These are phyloP conservation scores for Tridacna gigas DNA, from an alignment of 2,888 invertebrate genomes.

Conservation along the genomic window DNA sequence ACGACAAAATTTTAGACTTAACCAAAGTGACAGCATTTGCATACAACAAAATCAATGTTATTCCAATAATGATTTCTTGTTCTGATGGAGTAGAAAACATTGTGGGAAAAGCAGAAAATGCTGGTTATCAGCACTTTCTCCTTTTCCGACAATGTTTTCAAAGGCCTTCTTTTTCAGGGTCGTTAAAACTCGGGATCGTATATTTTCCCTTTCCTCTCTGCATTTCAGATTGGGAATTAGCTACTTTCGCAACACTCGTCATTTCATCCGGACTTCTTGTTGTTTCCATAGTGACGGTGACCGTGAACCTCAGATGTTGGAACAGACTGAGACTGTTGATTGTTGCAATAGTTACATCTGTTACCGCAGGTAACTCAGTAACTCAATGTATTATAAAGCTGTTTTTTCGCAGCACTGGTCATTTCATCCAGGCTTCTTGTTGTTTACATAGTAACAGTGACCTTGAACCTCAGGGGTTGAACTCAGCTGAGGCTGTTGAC, in stretches of 20 bases:
- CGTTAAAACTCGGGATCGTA: too few species aligned
- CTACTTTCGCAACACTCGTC: constrained; percentile 19
- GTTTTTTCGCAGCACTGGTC: constrained; percentile 11
- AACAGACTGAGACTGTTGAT: constrained; percentile 38
- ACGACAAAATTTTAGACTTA: too few species aligned
- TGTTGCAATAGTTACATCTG: constrained; percentile 21
- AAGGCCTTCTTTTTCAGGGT: too few species aligned
- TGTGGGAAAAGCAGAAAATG: too few species aligned
- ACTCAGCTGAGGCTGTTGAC: constrained; percentile 34
- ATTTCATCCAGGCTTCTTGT: constrained; percentile 19
- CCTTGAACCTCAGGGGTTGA: constrained; percentile 36
- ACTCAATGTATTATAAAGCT: too few species aligned
- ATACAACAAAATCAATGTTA: too few species aligned
- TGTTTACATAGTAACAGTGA: constrained; percentile 18
- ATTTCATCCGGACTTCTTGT: constrained; percentile 18
- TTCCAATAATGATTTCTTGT: too few species aligned
- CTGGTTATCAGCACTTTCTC: too few species aligned
- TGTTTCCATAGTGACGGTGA: constrained; percentile 21
- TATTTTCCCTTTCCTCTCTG: background rate
- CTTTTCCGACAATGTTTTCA: too few species aligned
- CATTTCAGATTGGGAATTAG: constrained; percentile 48
- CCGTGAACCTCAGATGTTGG: constrained; percentile 37
- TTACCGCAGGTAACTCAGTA: constrained; percentile 34
- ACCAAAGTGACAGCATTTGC: too few species aligned
- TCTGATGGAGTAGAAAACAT: too few species aligned